Conservation (phyloP, 2,888 invertebrate species). For the Oscheius sp. region DNA sequence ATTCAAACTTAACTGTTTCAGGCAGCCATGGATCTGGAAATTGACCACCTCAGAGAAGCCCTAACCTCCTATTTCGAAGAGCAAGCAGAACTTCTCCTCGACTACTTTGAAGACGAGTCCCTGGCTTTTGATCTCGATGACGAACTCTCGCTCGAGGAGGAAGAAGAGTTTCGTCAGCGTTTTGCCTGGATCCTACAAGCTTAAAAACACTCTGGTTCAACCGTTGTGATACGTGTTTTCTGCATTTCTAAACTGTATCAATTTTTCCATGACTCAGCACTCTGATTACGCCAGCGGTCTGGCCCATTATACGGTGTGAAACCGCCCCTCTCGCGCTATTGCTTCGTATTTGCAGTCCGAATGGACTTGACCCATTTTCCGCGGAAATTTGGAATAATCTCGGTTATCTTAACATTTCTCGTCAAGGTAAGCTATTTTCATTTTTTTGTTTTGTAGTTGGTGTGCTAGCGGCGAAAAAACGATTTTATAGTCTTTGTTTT, state of each 20-base stretch:
- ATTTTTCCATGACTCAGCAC: no score
- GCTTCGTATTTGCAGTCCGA: no score
- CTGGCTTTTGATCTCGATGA: slow-evolving; percentile 5
- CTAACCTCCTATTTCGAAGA: slow-evolving; percentile 2
- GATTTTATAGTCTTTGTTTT: no score
- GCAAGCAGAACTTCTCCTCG: neutral
- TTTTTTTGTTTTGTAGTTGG: no score
- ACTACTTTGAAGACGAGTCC: neutral
- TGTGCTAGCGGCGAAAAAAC: no score
- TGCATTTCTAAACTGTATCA: no score
- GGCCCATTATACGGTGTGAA: no score
- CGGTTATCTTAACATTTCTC: slow-evolving; percentile 1
- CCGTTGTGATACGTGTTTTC: no score
- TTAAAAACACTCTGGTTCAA: neutral
- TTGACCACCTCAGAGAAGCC: neutral
- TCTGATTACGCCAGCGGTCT: no score
- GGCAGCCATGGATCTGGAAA: neutral
- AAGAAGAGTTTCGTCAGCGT: slow-evolving; percentile 13
- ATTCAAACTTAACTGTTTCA: neutral
- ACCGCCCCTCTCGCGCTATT: no score
- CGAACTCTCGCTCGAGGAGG: slow-evolving; percentile 7
- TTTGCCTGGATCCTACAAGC: slow-evolving; percentile 4
- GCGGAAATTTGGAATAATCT: neutral
- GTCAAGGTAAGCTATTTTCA: neutral
- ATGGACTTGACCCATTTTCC: no score